Percentiles rank a stretch among this genome's conserved stretches.
Conservation (phyloP, 2,797 vertebrate species). For the Limosa lapponica region DNA sequence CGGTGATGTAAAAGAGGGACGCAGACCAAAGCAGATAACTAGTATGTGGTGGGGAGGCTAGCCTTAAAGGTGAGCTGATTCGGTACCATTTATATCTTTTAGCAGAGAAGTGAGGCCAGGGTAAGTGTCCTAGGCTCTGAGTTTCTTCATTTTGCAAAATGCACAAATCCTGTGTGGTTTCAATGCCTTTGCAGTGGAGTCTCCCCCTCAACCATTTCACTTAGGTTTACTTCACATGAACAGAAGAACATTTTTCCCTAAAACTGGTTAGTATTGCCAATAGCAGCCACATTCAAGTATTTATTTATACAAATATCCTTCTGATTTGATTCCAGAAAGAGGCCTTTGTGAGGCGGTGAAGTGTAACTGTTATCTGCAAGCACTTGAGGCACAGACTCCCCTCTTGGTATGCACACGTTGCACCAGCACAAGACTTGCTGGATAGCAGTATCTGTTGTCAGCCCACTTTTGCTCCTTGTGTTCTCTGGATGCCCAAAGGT, state of each 20-base stretch:
- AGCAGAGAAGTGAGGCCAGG: not conserved
- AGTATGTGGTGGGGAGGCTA: rapidly evolving
- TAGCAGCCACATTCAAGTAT: not conserved
- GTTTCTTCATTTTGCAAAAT: not conserved
- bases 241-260: not conserved
- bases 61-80: not conserved
- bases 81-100: not conserved
- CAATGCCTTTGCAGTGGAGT: not conserved
- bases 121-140: not conserved
- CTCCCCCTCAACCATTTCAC: not conserved
- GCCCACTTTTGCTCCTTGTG: not conserved
- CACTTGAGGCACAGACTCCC: not conserved
- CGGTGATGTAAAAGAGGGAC: rapidly evolving
- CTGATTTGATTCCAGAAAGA: not conserved
- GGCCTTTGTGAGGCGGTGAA: not conserved
- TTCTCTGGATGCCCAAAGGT: not conserved
- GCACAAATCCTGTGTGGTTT: not conserved
- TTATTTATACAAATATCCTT: not conserved
- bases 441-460: not conserved
- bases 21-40: not conserved
- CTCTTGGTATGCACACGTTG: not conserved
- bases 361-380: not conserved
- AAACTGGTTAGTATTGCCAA: not conserved
- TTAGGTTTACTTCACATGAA: not conserved
- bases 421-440: not conserved